Base-by-base conservation (phyloP, 2,797 vertebrate genomes). In the Pseudomugil tenellus region DNA sequence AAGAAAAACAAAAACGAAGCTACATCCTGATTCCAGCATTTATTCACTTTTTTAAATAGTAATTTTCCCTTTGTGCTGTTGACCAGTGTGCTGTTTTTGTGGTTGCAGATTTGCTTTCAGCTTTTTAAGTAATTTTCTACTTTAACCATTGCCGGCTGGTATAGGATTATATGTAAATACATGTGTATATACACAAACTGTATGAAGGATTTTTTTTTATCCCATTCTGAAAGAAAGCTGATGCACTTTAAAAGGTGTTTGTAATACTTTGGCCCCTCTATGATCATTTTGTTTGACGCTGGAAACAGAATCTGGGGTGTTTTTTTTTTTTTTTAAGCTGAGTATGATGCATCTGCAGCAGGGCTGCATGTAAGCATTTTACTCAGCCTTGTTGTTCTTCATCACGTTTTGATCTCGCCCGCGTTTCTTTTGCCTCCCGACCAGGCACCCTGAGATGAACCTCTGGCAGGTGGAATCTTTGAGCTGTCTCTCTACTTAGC, bases 401-500 rank as follows among this genome's bases (percentile, higher is more conserved):
- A 65, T 69, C 21, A 32, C 70, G 58, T 80, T 73, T 37, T 12
- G 31, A 68, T 61, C 67, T 81, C 74, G 34, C 68, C 77, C 46
- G 23, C 48, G 76, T 79, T 69, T 70, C 89, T 87, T 79, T 89
- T 77, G 90, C 89, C 91, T 80, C 70, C 80, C 87, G 46, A 84
- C 84, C 79, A 64, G 91, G 92, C 92, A 88, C 92, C 93, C 92
- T 87, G 95, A 95, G 93, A 97, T 97, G 96, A 95, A 92, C 94
- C 93, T 95, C 94, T 92, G 93, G 92, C 94, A 94, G 93, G 93
- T 91, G 89, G 85, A 88, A 90, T 94, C 91, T 93, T 82, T 93
- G 88, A 92, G 86, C 87, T 92, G 89, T 94, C 94, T 93, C 93
- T 95, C 95, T 92, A 95, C 93, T 62, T 95, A 95, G 94, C 90